Percentiles rank a stretch among this genome's conserved stretches.
These are phyloP conservation scores for Coreoperca whiteheadi DNA, from an alignment of 2,113 vertebrate species.

Conservation along the genomic window DNA sequence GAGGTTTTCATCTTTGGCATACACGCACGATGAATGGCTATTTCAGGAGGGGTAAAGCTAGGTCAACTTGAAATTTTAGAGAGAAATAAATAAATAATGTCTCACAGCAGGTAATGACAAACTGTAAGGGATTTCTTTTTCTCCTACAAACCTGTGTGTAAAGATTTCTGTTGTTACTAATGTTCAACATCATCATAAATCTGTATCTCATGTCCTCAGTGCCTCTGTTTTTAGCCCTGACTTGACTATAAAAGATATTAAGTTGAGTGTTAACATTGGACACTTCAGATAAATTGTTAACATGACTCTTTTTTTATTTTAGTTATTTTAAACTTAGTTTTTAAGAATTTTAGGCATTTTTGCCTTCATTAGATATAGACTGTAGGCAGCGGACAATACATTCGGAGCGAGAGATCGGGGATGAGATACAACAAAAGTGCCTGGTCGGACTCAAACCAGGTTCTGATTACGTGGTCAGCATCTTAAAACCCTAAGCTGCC, in stretches of 20 bases:
- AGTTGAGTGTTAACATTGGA: background rate
- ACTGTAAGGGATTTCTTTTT: background rate
- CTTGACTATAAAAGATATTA: background rate
- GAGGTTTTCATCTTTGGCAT: background rate
- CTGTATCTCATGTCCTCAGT: background rate
- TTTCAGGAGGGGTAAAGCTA: background rate
- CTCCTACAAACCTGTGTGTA: background rate
- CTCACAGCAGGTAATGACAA: background rate
- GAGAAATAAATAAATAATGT: background rate
- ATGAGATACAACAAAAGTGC: background rate
- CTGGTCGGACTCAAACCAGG: background rate
- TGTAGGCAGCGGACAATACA: background rate
- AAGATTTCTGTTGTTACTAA: background rate
- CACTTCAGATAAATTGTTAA: background rate
- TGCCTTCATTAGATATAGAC: background rate
- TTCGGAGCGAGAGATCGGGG: background rate
- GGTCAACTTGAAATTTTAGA: background rate
- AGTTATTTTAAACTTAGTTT: background rate
- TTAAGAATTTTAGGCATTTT: background rate
- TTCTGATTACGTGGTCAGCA: conserved; percentile 9
- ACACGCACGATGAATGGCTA: background rate
- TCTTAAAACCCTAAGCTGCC: conserved; percentile 3
- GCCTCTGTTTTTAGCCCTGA: background rate
- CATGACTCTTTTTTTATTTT: background rate
- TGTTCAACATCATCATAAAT: conserved; percentile 1